Conservation (phyloP, 2,797 vertebrate species). For the Scolopax bukidnonensis region DNA sequence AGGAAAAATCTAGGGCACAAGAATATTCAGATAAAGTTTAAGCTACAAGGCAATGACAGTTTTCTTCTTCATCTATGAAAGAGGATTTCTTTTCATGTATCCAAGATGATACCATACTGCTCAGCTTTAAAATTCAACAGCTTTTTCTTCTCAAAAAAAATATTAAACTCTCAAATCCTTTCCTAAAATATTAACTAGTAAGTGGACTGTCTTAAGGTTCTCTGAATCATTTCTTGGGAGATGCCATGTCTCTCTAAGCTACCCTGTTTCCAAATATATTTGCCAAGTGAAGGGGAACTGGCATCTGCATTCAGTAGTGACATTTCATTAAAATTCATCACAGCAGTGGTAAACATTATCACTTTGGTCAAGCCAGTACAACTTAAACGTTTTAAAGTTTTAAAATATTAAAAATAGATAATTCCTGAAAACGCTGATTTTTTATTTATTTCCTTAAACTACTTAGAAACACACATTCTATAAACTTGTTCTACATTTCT, state of each 20-base stretch:
- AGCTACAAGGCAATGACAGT: constrained; percentile 22
- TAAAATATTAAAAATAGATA: background rate
- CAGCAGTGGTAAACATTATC: background rate
- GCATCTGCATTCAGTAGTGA: background rate
- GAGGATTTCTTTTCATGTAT: constrained; percentile 39
- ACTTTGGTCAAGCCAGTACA: background rate
- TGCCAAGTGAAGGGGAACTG: background rate
- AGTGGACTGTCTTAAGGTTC: background rate
- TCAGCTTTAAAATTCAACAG: constrained; percentile 43
- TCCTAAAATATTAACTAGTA: constrained; percentile 28
- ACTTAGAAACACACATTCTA: background rate
- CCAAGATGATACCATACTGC: background rate
- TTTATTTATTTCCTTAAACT: background rate
- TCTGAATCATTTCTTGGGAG: background rate
- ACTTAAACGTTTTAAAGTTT: background rate
- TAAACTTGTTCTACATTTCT: background rate
- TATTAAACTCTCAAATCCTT: background rate
- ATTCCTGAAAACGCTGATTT: background rate
- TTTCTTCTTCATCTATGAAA: background rate
- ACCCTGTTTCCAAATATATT: background rate
- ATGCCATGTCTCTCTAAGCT: background rate
- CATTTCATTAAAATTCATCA: background rate
- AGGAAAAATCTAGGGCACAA: constrained; percentile 52
- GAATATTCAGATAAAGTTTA: constrained; percentile 31
- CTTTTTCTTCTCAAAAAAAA: constrained; percentile 2